These are phyloP conservation scores for Hypocryptadius cinnamomeus DNA, from an alignment of 2,113 vertebrate species.

Conservation along the genomic window DNA sequence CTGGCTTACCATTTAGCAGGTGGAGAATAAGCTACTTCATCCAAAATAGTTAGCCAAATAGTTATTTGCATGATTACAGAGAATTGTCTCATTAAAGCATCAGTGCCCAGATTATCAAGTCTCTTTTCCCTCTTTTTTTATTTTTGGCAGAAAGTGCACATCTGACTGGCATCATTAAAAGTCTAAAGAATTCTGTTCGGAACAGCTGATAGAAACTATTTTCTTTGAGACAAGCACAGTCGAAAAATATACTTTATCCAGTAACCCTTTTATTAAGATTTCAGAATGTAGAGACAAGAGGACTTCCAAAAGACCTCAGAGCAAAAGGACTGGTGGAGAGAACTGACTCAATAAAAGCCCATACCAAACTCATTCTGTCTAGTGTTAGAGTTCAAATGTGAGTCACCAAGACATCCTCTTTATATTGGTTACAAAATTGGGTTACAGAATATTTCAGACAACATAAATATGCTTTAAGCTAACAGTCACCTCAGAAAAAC, in stretches of 20 bases:
- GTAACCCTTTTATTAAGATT: not conserved
- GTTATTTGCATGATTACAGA: slow-evolving; percentile 5
- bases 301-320: not conserved
- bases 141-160: not conserved
- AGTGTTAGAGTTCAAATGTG: not conserved
- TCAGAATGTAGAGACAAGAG: not conserved
- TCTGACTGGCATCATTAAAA: not conserved
- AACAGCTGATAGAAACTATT: not conserved
- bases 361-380: not conserved
- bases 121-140: not conserved
- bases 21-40: not conserved
- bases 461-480: not conserved
- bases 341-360: not conserved
- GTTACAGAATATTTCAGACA: not conserved
- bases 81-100: not conserved
- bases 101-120: not conserved
- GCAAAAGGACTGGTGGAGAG: not conserved
- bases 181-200: not conserved
- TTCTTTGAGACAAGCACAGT: not conserved
- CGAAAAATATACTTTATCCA: not conserved
- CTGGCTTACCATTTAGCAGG: not conserved
- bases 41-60: not conserved
- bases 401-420: not conserved
- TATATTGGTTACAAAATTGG: not conserved
- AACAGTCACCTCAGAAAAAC: not conserved